phyloP scores from a whole-genome alignment of 2,888 invertebrate genomes.

The Drosophila cognata region DNA sequence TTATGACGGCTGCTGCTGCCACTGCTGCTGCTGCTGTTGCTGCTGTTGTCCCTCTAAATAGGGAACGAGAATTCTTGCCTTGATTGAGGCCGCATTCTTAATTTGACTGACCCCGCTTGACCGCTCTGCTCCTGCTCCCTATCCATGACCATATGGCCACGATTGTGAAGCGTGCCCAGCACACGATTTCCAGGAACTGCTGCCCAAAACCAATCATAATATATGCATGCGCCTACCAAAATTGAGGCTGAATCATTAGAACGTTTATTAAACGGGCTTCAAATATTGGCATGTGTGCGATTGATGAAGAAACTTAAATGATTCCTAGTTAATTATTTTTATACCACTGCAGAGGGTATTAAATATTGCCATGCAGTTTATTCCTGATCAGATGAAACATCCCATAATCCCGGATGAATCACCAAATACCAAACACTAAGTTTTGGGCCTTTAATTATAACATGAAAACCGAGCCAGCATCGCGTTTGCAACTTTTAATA shows the following conservation, averaged over 20 bases:
- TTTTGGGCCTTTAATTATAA: neutral
- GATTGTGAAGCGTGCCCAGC: conserved; percentile 57
- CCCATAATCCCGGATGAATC: neutral
- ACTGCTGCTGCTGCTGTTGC: neutral
- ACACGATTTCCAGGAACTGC: conserved; percentile 62
- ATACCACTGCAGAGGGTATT: neutral
- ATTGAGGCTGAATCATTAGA: conserved; percentile 34
- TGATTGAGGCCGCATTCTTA: conserved; percentile 61
- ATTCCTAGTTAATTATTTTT: neutral
- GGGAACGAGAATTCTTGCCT: conserved; percentile 32
- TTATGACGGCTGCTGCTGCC: conserved; percentile 66
- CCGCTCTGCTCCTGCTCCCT: conserved; percentile 27
- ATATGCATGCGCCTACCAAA: conserved; percentile 10
- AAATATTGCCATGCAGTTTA: neutral
- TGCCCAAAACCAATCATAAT: conserved; percentile 50
- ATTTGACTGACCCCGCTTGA: conserved; percentile 46
- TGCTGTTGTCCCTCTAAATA: conserved; percentile 14
- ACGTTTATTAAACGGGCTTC: conserved; percentile 1
- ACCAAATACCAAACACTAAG: rapidly evolving
- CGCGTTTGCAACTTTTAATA: neutral
- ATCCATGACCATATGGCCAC: conserved; percentile 52
- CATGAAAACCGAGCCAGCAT: neutral
- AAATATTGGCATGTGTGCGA: conserved; percentile 24
- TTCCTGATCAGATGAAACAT: neutral
- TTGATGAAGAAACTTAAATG: neutral